Conservation (phyloP, 2,797 vertebrate genomes). For the Galagoides demidoff region DNA sequence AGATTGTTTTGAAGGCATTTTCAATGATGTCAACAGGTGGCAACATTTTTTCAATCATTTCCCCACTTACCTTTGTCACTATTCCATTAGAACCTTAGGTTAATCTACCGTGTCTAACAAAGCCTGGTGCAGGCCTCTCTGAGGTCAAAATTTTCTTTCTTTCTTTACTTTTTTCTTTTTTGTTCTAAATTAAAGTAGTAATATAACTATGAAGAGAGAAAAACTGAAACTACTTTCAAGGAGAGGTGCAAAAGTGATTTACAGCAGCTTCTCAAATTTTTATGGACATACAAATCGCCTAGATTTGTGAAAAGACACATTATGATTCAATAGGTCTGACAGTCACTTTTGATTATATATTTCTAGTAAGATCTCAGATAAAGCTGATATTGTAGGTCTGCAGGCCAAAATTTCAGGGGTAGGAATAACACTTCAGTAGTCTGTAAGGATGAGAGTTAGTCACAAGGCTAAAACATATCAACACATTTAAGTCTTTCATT, state of each 20-base stretch:
- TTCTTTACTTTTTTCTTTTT: neutral
- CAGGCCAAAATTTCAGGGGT: neutral
- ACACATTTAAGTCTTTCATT: neutral
- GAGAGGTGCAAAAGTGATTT: neutral
- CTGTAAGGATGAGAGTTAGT: neutral
- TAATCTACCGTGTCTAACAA: neutral
- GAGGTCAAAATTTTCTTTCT: neutral
- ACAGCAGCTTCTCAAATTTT: neutral
- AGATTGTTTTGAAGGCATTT: conserved; percentile 64
- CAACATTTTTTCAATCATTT: conserved; percentile 63
- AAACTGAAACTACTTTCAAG: conserved; percentile 8
- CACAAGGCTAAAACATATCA: neutral
- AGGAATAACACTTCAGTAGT: neutral
- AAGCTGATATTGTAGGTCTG: neutral
- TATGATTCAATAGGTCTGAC: neutral
- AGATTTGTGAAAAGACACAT: neutral
- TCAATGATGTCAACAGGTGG: conserved; percentile 62
- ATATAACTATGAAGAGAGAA: neutral
- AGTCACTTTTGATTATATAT: neutral
- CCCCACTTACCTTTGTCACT: conserved; percentile 39
- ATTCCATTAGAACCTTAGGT: neutral
- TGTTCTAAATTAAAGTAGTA: neutral
- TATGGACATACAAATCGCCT: neutral
- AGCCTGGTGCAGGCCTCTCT: neutral
- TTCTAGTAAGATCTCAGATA: neutral